phyloP scores from a whole-genome alignment of 2,113 vertebrate genomes.

The Phalacrocorax carbo region DNA sequence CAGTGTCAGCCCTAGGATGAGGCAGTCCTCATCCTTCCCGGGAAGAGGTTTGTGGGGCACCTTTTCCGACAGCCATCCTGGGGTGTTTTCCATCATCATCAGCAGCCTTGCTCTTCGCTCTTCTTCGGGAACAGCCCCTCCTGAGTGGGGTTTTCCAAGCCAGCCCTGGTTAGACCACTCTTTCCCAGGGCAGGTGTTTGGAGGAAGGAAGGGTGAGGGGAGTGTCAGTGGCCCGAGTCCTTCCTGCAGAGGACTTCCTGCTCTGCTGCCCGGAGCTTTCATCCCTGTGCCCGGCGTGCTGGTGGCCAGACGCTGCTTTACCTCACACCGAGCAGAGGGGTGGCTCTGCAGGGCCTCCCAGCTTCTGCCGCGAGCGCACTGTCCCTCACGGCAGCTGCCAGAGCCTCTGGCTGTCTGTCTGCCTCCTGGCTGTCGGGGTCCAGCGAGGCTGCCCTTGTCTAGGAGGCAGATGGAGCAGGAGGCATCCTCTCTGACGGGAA shows the following conservation, averaged over 20 bases:
- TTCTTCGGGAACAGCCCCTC: background rate
- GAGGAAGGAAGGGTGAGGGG: background rate
- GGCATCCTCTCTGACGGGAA: no score
- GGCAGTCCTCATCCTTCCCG: background rate
- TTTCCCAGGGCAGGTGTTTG: rapidly evolving
- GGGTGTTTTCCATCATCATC: background rate
- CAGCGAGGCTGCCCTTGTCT: background rate
- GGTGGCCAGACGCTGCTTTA: background rate
- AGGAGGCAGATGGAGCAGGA: background rate
- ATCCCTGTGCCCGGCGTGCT: background rate
- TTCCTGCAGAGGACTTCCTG: background rate
- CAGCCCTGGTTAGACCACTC: no score
- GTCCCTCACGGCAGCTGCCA: background rate
- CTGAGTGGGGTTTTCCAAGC: background rate
- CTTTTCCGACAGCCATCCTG: background rate
- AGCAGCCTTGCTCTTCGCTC: no score
- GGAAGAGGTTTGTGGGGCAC: no score
- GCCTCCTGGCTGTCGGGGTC: background rate
- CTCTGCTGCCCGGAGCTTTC: background rate
- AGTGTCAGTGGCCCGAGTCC: background rate
- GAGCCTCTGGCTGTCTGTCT: background rate
- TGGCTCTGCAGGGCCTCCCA: background rate
- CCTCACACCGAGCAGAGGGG: no score
- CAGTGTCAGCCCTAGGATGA: background rate
- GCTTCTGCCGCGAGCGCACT: no score